Percentiles rank a stretch among this genome's conserved stretches.
phyloP scores from a whole-genome alignment of 2,797 vertebrate species.

The Thaleichthys pacificus region DNA sequence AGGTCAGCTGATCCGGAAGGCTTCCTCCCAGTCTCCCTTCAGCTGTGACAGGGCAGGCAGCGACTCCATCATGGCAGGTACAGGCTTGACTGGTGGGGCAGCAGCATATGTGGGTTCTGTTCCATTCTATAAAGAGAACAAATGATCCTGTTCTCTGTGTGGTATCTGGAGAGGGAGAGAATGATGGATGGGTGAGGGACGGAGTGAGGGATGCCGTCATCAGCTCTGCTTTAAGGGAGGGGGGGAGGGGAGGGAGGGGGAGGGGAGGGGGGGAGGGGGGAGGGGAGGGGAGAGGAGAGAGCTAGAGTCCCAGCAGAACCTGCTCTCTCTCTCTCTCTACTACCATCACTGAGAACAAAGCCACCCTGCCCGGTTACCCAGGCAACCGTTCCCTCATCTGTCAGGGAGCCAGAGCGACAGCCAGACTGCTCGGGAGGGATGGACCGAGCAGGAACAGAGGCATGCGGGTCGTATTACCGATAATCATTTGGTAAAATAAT shows the following conservation, averaged over 20 bases:
- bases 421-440: too few relatives aligned
- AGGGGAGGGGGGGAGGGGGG: neutral
- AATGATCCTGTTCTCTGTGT: neutral
- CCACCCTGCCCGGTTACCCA: neutral
- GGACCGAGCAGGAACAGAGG: too few relatives aligned
- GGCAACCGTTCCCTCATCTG: neutral
- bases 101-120: neutral
- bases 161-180: neutral
- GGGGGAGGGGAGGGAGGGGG: neutral
- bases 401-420: neutral
- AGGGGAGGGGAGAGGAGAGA: neutral
- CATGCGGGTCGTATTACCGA: too few relatives aligned
- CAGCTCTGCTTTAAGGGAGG: too few relatives aligned
- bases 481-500: too few relatives aligned
- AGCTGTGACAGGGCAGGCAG: slow-evolving; percentile 73
- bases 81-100: neutral
- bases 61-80: slow-evolving; percentile 87
- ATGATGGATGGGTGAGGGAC: neutral
- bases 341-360: neutral
- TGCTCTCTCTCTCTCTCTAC: slow-evolving; percentile 14
- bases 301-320: neutral
- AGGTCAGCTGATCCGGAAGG: slow-evolving; percentile 87
- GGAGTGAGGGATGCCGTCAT: too few relatives aligned
- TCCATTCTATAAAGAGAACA: neutral
- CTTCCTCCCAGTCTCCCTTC: slow-evolving; percentile 80